Base-by-base conservation (phyloP, 2,797 vertebrate genomes). In the Anas bernieri region DNA sequence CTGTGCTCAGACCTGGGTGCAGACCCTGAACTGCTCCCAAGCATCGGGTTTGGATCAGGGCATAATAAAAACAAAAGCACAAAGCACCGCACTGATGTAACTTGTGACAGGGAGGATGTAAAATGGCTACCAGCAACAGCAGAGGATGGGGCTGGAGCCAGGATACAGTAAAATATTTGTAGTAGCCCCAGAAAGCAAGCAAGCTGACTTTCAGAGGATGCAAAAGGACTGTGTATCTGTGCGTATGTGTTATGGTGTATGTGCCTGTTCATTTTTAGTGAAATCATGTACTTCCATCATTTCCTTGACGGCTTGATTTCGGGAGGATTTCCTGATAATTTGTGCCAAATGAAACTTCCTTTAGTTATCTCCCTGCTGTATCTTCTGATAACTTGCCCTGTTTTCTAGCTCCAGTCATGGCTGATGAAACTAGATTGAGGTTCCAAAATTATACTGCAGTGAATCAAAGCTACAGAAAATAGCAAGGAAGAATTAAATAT, bases 371-470 rank as follows among this genome's bases (percentile, higher is more conserved):
- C 75, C 73, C 90, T 80, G 72, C 93, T 96, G 93, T 50, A 96
- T 95, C 96, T 94, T 94, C 90, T 95, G 93, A 96, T 93, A 96
- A 93, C 89, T 95, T 94, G 58, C 55, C 89, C 94, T 96, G 91
- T 94, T 97, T 96, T 94, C 89, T 83, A 96, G 87, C 70, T 92
- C 79, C 73, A 96, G 93, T 90, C 92, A 93, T 92, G 79, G 76
- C 79, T 93, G 91, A 92, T 96, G 89, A 95, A 96, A 94, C 91
- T 82, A 93, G 85, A 96, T 96, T 95, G 93, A 94, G 85, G 63
- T 95, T 94, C 79, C 91, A 92, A 94, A 94, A 92, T 95, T 94
- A 79, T 87, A 96, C 82, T 83, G 86, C 88, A 93, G 59, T 92
- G 86, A 90, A 92, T 90, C 85, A 96, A 94, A 94, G 83, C 83